Evolutionary conservation across 2,797 vertebrate species (phyloP).

Genomic region (Sphaeramia orbicularis): DNA sequence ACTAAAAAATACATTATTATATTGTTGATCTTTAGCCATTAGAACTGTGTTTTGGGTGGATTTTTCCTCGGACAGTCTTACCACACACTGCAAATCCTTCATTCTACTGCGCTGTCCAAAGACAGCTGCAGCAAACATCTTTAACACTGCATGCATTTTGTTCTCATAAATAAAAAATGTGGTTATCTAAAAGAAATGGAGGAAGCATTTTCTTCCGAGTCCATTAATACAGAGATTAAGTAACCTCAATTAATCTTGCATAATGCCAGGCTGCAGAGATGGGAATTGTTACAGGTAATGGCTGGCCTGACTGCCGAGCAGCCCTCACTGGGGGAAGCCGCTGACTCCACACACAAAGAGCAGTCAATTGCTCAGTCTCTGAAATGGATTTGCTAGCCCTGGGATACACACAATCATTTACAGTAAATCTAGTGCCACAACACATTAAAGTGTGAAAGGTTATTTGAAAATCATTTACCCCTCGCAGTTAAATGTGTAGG

Average conservation of each 20-base stretch:
- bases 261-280: conserved; percentile 43
- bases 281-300: conserved; percentile 64
- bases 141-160: conserved; percentile 38
- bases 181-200: conserved; percentile 10
- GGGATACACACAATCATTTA: conserved; percentile 30
- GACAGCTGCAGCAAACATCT: conserved; percentile 3
- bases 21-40: too few species aligned
- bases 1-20: not conserved
- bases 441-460: conserved; percentile 25
- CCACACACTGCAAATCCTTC: not conserved
- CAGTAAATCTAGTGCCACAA: conserved; percentile 24
- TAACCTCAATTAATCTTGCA: conserved; percentile 58
- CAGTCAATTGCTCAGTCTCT: conserved; percentile 30
- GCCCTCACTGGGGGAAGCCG: conserved; percentile 44
- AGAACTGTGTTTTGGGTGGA: conserved; percentile 41
- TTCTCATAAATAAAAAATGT: conserved; percentile 31
- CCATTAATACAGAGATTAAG: conserved; percentile 48
- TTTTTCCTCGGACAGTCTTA: conserved; percentile 36
- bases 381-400: conserved; percentile 45
- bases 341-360: conserved; percentile 31
- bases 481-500: conserved; percentile 18
- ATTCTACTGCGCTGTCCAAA: not conserved
- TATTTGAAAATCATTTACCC: conserved; percentile 42
- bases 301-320: conserved; percentile 48
- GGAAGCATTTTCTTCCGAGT: conserved; percentile 21